Percentiles rank a stretch among this genome's conserved stretches.
These are phyloP conservation scores for Channa striata DNA, from an alignment of 2,797 vertebrate genomes.

Conservation along the genomic window DNA sequence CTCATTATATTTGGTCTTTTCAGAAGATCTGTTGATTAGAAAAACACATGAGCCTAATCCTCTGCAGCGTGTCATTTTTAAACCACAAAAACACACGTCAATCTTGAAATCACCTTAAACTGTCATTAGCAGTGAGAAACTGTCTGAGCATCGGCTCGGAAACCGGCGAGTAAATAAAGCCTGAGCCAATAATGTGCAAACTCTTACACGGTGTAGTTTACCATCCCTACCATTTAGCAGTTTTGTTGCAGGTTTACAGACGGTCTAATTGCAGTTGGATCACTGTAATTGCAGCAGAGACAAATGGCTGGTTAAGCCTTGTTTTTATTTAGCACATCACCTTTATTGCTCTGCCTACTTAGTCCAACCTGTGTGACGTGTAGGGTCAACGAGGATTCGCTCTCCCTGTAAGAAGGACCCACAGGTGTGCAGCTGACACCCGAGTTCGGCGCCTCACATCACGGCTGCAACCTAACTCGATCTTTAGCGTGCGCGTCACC, in stretches of 20 bases:
- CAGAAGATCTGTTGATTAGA: background rate
- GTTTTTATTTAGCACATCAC: constrained; percentile 38
- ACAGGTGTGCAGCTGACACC: constrained; percentile 14
- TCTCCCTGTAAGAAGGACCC: background rate
- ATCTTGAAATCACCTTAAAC: background rate
- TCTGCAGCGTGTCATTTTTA: background rate
- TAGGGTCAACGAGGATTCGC: background rate
- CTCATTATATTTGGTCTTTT: background rate
- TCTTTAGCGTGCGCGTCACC: background rate
- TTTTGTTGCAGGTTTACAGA: constrained; percentile 34
- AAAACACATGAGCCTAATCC: background rate
- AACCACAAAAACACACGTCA: background rate
- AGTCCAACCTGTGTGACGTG: background rate
- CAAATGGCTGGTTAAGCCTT: constrained; percentile 35
- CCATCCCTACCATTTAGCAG: constrained; percentile 18
- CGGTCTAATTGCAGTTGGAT: constrained; percentile 38
- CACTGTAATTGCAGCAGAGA: constrained; percentile 43
- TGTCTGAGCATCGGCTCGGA: background rate
- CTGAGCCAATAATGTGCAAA: background rate
- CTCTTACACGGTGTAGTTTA: constrained; percentile 19
- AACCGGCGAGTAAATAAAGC: background rate
- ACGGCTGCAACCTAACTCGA: background rate
- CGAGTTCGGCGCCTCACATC: background rate
- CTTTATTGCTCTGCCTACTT: constrained; percentile 18
- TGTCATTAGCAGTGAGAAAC: background rate